phyloP scores from a whole-genome alignment of 2,888 invertebrate species.

The Stegophylla sp. region DNA sequence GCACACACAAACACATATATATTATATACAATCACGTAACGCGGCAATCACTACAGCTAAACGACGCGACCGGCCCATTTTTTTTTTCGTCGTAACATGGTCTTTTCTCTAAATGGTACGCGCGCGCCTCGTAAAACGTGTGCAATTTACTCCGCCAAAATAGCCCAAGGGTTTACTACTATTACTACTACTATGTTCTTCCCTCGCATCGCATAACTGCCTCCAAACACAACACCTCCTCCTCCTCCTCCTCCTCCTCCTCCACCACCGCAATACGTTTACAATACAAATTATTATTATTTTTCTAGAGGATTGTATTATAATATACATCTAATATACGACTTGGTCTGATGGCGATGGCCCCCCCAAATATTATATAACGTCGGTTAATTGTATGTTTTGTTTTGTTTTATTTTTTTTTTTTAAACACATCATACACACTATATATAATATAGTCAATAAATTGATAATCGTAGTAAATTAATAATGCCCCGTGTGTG shows the following conservation, averaged over 20 bases:
- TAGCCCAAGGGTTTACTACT: conserved; percentile 41
- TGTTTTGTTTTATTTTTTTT: too few species aligned
- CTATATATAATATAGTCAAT: conserved; percentile 1
- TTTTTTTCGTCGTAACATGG: background rate
- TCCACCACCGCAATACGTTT: too few species aligned
- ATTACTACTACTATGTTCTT: background rate
- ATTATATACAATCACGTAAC: conserved; percentile 40
- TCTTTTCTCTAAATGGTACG: conserved; percentile 34
- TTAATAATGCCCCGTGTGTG: background rate
- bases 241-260: background rate
- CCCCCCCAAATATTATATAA: conserved; percentile 1
- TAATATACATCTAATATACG: background rate
- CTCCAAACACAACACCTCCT: background rate
- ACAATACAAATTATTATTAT: conserved; percentile 43
- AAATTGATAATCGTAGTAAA: background rate
- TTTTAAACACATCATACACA: background rate
- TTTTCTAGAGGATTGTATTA: conserved; percentile 26
- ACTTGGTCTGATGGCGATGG: background rate
- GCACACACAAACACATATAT: too few species aligned
- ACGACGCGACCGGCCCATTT: conserved; percentile 53
- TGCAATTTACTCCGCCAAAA: conserved; percentile 31
- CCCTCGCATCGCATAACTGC: background rate
- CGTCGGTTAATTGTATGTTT: conserved; percentile 48
- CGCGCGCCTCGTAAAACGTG: conserved; percentile 46
- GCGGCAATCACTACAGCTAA: conserved; percentile 51